Percentiles rank a stretch among this genome's conserved stretches.
Conservation (phyloP, 2,888 invertebrate genomes). For the Diachrysia chrysitis region DNA sequence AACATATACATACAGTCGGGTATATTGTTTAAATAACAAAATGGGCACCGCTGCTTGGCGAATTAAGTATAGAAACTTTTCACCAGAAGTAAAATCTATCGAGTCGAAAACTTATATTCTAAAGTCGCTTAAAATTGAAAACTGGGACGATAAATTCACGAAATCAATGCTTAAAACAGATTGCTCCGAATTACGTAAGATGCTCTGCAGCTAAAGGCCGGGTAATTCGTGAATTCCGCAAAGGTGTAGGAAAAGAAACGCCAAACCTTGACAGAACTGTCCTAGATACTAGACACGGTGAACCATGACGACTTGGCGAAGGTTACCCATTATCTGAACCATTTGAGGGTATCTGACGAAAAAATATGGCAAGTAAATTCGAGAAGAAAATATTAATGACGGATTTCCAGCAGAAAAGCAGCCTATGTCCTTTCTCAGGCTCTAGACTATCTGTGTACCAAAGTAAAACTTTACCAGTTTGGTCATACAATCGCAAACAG, state of each 20-base stretch:
- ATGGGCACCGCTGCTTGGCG: too few species aligned
- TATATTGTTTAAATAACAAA: too few species aligned
- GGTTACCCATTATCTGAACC: constrained; percentile 52
- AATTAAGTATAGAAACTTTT: too few species aligned
- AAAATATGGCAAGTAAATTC: constrained; percentile 25
- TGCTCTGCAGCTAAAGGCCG: constrained; percentile 41
- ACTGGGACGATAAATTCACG: not conserved
- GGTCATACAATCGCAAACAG: too few species aligned
- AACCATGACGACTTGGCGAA: constrained; percentile 58
- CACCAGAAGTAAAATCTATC: too few species aligned
- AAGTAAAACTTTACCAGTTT: too few species aligned
- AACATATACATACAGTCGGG: too few species aligned
- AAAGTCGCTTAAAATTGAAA: not conserved
- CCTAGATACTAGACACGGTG: constrained; percentile 53
- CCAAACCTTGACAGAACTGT: constrained; percentile 56
- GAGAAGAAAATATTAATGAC: constrained; percentile 14
- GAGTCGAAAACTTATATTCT: too few species aligned
- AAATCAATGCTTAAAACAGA: constrained; percentile 9
- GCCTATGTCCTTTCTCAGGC: too few species aligned
- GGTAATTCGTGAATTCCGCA: constrained; percentile 38
- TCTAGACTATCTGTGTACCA: too few species aligned
- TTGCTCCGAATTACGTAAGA: constrained; percentile 10
- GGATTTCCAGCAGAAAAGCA: too few species aligned
- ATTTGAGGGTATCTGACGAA: constrained; percentile 38
- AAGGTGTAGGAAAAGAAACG: constrained; percentile 58